Evolutionary conservation across 92 coral and sea anemone genomes (phyloP), one percentile per base, ranked within the genome.

Genomic region (Phenganax subtilis): DNA sequence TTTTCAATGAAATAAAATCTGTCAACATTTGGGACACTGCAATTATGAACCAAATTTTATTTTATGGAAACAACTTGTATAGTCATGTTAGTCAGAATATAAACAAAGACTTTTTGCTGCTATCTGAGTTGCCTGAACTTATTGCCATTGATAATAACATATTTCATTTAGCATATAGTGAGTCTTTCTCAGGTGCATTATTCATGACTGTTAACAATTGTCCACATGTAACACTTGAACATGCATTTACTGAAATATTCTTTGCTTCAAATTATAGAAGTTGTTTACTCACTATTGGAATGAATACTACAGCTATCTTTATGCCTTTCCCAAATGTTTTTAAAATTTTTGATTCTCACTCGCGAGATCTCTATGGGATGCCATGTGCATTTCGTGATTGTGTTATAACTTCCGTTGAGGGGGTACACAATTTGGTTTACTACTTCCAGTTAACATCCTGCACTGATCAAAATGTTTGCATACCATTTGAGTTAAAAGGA

Each of bases 261-360:
- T 78, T 55, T 51, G 63, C 10, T 81, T 67, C 77, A 67, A 66
- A 12, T 53, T 81, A 54, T 81, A 68, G 55, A 81, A 51, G 60
- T 66, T 56, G 66, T 67, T 81, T 81, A 56, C 29, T 81, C 15
- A 81, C 85, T 29, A 53, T 81, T 52, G 64, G 64, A 27, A 67
- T 10, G 12, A 75, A 75, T 37, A 54, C 80, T 8, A 47, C 55
- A 51, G 9, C 80, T 12, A 28, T 75, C 17, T 75, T 75, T 52
- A 75, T n/a, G 70, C 76, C 82, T 53, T 84, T 75, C 52, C 82
- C 82, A 30, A 4, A 84, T 14, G 81, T 74, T 16, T 84, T 76
- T 12, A 84, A 54, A 76, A 27, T 84, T 66, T 84, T 84, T 84
- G 87, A 84, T 84, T 84, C 83, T 53, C 87, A 84, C 37, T 84